Evolutionary conservation across 2,888 invertebrate genomes (phyloP).

Genomic region (Griposia aprilina): DNA sequence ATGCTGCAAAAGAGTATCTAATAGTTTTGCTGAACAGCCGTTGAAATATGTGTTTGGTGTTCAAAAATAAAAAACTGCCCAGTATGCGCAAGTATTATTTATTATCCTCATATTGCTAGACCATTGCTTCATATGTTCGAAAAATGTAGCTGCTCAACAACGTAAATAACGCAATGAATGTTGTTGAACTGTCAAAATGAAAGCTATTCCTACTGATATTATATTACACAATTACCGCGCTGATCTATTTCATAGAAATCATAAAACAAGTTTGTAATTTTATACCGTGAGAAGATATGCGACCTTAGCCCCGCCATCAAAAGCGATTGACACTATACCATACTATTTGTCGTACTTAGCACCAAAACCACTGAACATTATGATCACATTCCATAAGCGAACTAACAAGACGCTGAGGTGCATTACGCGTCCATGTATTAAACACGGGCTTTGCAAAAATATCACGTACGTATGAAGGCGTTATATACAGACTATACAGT

Average conservation of each 20-base stretch:
- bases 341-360: slow-evolving; percentile 4
- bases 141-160: too few species aligned
- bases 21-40: slow-evolving; percentile 17
- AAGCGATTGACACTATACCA: not conserved
- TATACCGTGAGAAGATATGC: slow-evolving; percentile 26
- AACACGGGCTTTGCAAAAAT: slow-evolving; percentile 49
- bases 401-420: slow-evolving; percentile 18
- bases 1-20: not conserved
- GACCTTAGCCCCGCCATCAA: not conserved
- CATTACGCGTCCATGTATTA: slow-evolving; percentile 32
- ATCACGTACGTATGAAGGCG: slow-evolving; percentile 48
- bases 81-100: not conserved
- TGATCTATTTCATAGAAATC: slow-evolving; percentile 34
- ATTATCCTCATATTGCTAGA: not conserved
- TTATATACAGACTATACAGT: slow-evolving; percentile 55
- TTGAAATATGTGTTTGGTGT: not conserved
- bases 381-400: not conserved
- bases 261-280: slow-evolving; percentile 22
- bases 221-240: too few species aligned
- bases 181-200: too few species aligned
- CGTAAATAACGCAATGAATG: too few species aligned
- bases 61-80: not conserved
- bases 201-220: too few species aligned
- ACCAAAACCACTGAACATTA: slow-evolving; percentile 10
- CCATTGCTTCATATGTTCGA: too few species aligned